Conservation (phyloP, 2,888 invertebrate species). For the Aspidiotus rigidus region DNA sequence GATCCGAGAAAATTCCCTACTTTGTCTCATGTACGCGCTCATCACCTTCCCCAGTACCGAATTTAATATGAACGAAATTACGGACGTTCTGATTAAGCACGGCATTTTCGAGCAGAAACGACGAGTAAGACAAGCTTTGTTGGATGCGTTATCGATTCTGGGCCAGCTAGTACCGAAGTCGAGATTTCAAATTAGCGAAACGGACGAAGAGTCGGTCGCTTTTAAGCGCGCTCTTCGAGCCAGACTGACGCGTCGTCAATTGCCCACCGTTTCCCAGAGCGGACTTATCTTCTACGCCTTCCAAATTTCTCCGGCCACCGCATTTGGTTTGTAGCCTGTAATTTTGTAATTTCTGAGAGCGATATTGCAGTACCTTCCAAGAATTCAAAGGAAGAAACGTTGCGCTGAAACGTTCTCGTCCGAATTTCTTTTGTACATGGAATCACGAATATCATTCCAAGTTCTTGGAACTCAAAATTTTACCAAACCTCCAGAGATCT, state of each 20-base stretch:
- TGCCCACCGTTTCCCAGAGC: slow-evolving; percentile 61
- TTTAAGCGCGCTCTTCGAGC: slow-evolving; percentile 56
- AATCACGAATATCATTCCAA: too few species aligned
- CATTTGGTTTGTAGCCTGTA: slow-evolving; percentile 24
- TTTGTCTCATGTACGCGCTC: slow-evolving; percentile 65
- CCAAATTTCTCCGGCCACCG: slow-evolving; percentile 47
- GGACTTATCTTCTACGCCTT: slow-evolving; percentile 66
- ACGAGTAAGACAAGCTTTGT: slow-evolving; percentile 64
- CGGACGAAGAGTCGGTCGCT: slow-evolving; percentile 11
- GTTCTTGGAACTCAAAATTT: too few species aligned
- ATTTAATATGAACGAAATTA: slow-evolving; percentile 48
- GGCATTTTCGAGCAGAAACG: slow-evolving; percentile 54
- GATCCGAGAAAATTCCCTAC: slow-evolving; percentile 64
- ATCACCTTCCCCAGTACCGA: slow-evolving; percentile 70
- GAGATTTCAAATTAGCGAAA: slow-evolving; percentile 14
- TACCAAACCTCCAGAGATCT: too few species aligned
- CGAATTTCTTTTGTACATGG: too few species aligned
- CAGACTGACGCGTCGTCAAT: slow-evolving; percentile 60
- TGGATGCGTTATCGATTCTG: slow-evolving; percentile 69
- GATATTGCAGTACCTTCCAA: too few species aligned
- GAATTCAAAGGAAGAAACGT: too few species aligned
- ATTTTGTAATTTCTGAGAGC: too few species aligned
- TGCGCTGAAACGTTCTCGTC: too few species aligned
- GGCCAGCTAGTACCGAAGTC: slow-evolving; percentile 52
- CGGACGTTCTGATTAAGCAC: slow-evolving; percentile 39